Evolutionary conservation across 2,797 vertebrate species (phyloP).

Genomic region (Limnodromus scolopaceus): DNA sequence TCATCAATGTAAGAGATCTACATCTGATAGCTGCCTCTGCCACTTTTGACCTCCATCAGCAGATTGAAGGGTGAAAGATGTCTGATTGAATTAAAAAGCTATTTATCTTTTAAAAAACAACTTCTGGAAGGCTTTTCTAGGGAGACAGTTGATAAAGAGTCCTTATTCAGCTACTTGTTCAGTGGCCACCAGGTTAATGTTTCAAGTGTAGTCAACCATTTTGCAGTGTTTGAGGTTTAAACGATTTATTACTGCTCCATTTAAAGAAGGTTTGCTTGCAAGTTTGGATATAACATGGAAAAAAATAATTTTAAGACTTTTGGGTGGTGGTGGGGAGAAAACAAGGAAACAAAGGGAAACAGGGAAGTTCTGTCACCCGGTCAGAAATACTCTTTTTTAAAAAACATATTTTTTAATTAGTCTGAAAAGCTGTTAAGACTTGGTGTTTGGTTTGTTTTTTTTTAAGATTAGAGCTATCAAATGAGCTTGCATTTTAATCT

Average conservation of each 20-base stretch:
- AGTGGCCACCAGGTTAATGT: neutral
- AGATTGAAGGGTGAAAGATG: neutral
- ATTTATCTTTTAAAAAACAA: neutral
- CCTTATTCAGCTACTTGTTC: neutral
- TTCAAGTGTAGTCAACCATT: neutral
- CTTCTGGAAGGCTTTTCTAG: neutral
- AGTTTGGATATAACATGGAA: neutral
- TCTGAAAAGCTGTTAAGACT: conserved; percentile 30
- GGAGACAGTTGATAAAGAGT: neutral
- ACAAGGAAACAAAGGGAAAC: neutral
- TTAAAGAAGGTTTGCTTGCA: neutral
- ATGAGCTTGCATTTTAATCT: conserved; percentile 40
- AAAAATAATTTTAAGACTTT: neutral
- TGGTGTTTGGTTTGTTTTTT: neutral
- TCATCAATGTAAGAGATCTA: neutral
- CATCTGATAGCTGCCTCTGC: neutral
- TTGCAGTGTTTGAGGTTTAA: neutral
- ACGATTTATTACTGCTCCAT: neutral
- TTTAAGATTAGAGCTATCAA: neutral
- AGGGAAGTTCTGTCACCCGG: neutral
- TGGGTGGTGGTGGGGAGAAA: neutral
- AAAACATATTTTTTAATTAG: neutral
- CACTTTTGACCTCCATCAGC: neutral
- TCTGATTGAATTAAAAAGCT: conserved; percentile 19
- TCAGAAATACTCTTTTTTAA: neutral